A percentile compares a stretch with the other conserved stretches of the same genome.
phyloP scores from a whole-genome alignment of 23 tunicate species.

The Corella eumyota region DNA sequence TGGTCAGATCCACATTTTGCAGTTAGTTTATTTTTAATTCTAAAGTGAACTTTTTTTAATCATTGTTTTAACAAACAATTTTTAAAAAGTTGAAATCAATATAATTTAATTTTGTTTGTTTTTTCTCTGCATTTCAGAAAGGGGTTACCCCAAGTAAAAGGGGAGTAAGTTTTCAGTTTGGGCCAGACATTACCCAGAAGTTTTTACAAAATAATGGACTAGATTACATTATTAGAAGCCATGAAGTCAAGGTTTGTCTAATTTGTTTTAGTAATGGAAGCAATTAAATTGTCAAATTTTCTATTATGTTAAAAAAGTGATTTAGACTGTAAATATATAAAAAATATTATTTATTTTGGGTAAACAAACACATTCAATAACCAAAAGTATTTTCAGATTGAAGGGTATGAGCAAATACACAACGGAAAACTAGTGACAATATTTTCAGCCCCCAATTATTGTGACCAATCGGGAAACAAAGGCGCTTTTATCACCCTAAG shows the following conservation, averaged over 20 bases:
- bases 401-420: slow-evolving; percentile 90
- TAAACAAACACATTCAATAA: no score
- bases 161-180: slow-evolving; percentile 90
- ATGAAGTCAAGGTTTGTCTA: slow-evolving; percentile 93
- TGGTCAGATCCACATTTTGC: slow-evolving; percentile 99
- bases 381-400: no score
- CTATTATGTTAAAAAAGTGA: background rate
- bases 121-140: slow-evolving; percentile 19
- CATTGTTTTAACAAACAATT: background rate
- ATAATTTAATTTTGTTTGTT: background rate
- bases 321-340: background rate
- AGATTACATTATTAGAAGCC: slow-evolving; percentile 93
- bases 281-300: background rate
- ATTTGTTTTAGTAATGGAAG: no score
- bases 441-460: slow-evolving; percentile 98
- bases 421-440: slow-evolving; percentile 89
- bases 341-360: no score
- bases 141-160: slow-evolving; percentile 92
- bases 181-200: slow-evolving; percentile 88
- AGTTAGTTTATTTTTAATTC: no score
- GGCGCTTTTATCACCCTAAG: slow-evolving; percentile 91
- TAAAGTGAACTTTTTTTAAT: background rate
- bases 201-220: slow-evolving; percentile 69
- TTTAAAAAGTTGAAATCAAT: background rate
- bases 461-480: slow-evolving; percentile 99